Evolutionary conservation across 2,888 invertebrate species (phyloP), one percentile per base, ranked within the genome.

Genomic region (Eremobia ochroleuca): DNA sequence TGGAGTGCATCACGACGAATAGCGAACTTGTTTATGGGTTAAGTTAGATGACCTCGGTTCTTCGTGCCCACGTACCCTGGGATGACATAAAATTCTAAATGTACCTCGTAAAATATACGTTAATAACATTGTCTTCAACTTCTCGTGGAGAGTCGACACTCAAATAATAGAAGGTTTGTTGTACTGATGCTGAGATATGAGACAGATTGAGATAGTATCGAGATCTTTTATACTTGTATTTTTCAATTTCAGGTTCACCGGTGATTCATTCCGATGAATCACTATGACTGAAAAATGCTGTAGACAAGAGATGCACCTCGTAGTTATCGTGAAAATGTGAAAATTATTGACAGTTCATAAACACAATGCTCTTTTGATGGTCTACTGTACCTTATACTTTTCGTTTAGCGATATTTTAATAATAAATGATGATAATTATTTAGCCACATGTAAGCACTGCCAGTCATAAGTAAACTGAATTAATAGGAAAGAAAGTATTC

Each of bases 1-100:
- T 90, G 69, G 81, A 87, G 87, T 88, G 90, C 89, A 90, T 85
- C 83, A 81, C 83, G 84, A 76, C 80, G 87, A 90, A 90, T 85
- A 86, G 85, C 81, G 76, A 86, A 87, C 89, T 90, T 90, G 92
- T 93, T 94, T 94, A 94, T 91, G 90, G 89, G 87, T 86, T 82
- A 94, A 94, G 94, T 93, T 93, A 91, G 91, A 92, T 92, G 90
- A 90, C 92, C 89, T 84, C 83, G 67, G 86, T 89, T 87, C 78
- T 82, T 62, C 81, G 77, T 82, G 77, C 90, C 88, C 92, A 91
- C 91, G 92, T 92, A 76, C 84, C 82, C 86, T 73, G 52, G 77
- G 85, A 81, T 89, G 83, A 75, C 83, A 78, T 86, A 87, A 89
- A 91, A 89, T 87, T 83, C 79, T 85, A 88, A 91, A 90, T 82